Base-by-base conservation (phyloP, 2,888 invertebrate species). In the Lobophora halterata region DNA sequence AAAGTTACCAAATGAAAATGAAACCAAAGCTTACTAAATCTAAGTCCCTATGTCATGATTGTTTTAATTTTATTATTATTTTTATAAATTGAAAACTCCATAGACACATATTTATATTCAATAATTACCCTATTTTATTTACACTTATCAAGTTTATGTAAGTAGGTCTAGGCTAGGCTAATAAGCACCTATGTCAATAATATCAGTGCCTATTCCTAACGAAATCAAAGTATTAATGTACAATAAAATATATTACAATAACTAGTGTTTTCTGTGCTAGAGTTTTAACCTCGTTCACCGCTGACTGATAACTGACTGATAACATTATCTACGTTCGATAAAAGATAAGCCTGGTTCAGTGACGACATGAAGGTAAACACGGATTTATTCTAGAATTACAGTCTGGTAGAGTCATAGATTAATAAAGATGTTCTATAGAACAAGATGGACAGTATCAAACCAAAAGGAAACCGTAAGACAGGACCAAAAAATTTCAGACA, bases 261-360 rank as follows among this genome's bases (percentile, higher is more conserved):
- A 29, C 18, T 21, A 23, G 9, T 18, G 27, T 34, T 34, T 42
- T 29, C 28, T 18, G 6, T 16, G 1, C 14, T 9, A 9, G 21
- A 9, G 7, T 12, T 19, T 7, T 6, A 11, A 11, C 28, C 27
- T 29, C 20, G 28, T 38, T 35, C 20, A 42, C 16, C 36, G 19
- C 29, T 12, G 17, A 12, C 29, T 38, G 43, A 43, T 35, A 42
- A 5, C n/a, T n/a, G n/a, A n/a, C n/a, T 29, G 34, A 34, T 41
- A 40, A 40, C 29, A 50, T 42, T 42, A 17, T 18, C 27, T 32
- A n/a, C n/a, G n/a, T n/a, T n/a, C n/a, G 46, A 47, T 42, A 50
- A 13, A 13, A 38, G 47, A 50, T 50, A 42, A 45, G 30, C 23
- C 11, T 6, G 26, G 21, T 21, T 24, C 10, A 16, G 19, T 44